phyloP scores from a whole-genome alignment of 2,888 invertebrate genomes.

The Escarpia spicata region DNA sequence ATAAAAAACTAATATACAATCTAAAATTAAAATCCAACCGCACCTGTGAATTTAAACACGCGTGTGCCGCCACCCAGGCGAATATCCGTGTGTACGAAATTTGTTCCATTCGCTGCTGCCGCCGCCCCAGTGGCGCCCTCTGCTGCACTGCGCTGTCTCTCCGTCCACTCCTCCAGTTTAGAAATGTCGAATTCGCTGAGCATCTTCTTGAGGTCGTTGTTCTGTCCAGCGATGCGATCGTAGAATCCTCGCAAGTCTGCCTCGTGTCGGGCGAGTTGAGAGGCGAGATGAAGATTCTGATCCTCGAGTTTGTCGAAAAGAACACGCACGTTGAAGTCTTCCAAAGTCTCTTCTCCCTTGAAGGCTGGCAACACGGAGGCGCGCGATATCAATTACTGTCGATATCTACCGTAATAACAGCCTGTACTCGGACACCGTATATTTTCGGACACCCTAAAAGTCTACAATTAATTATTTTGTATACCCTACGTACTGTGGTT shows the following conservation, averaged over 20 bases:
- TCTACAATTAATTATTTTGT: no score
- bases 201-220: conserved; percentile 28
- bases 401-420: not conserved
- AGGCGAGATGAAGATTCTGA: conserved; percentile 62
- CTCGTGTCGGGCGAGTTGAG: conserved; percentile 60
- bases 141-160: not conserved
- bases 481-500: no score
- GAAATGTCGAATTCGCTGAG: not conserved
- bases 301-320: conserved; percentile 63
- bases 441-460: not conserved
- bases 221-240: conserved; percentile 52
- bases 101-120: not conserved
- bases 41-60: conserved; percentile 9
- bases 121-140: not conserved
- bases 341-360: conserved; percentile 50
- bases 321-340: conserved; percentile 61
- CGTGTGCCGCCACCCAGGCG: not conserved
- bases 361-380: conserved; percentile 14
- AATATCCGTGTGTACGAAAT: not conserved
- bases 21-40: not conserved
- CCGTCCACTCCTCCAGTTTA: not conserved
- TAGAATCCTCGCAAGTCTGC: conserved; percentile 60
- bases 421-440: not conserved
- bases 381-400: not conserved
- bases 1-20: not conserved